Evolutionary conservation across 2,797 vertebrate genomes (phyloP).

Genomic region (Hipposideros larvatus): DNA sequence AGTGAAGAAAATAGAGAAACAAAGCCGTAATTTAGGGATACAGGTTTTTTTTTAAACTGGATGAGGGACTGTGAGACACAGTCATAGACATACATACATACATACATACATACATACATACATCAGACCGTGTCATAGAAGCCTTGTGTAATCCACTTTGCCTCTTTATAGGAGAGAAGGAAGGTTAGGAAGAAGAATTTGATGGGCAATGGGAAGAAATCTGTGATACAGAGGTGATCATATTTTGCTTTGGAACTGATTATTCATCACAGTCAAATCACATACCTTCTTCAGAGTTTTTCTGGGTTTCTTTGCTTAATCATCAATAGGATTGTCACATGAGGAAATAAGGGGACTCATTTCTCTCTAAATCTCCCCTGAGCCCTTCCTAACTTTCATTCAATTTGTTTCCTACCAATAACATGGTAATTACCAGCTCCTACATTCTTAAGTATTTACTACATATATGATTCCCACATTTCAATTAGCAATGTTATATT

Average conservation of each 20-base stretch:
- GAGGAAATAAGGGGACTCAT: neutral
- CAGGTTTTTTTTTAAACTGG: neutral
- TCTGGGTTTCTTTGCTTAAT: neutral
- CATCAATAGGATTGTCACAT: conserved; percentile 18
- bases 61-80: neutral
- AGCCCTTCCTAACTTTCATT: neutral
- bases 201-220: neutral
- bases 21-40: neutral
- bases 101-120: no score
- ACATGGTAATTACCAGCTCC: neutral
- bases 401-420: neutral
- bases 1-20: neutral
- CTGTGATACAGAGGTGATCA: neutral
- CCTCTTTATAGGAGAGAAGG: neutral
- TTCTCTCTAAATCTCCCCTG: neutral
- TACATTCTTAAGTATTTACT: neutral
- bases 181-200: neutral
- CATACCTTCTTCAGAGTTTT: neutral
- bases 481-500: neutral
- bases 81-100: neutral
- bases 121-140: neutral
- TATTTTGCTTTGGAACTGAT: neutral
- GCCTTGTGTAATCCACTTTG: neutral
- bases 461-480: neutral
- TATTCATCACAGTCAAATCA: neutral